phyloP scores from a whole-genome alignment of 2,888 invertebrate species.

The Apotomis capreana region DNA sequence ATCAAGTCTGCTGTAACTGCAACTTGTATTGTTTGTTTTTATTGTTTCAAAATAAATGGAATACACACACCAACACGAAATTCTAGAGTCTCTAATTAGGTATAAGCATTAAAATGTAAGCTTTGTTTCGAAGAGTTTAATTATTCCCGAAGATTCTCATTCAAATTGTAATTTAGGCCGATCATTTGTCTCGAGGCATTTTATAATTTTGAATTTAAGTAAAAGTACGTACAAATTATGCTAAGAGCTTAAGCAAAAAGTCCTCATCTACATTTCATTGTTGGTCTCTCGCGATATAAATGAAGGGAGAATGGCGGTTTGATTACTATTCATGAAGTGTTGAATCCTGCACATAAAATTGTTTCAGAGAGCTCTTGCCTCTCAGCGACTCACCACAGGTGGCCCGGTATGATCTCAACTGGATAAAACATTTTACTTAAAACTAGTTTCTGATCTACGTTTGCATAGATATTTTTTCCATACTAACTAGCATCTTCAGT shows the following conservation, averaged over 20 bases:
- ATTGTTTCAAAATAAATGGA: too few relatives aligned
- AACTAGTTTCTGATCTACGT: too few relatives aligned
- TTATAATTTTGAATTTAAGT: slow-evolving; percentile 61
- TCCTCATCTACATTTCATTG: slow-evolving; percentile 74
- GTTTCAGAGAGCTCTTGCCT: slow-evolving; percentile 39
- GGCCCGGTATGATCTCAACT: slow-evolving; percentile 56
- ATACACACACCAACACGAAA: background rate
- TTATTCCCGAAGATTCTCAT: slow-evolving; percentile 35
- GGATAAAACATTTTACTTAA: slow-evolving; percentile 45
- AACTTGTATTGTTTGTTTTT: too few relatives aligned
- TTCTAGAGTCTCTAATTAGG: slow-evolving; percentile 17
- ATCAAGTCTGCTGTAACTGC: too few relatives aligned
- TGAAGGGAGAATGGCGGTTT: slow-evolving; percentile 65
- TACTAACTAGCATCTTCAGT: too few relatives aligned
- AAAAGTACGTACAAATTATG: slow-evolving; percentile 63
- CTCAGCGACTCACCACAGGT: slow-evolving; percentile 21
- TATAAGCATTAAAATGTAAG: slow-evolving; percentile 31
- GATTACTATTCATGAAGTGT: slow-evolving; percentile 75
- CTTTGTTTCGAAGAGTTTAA: slow-evolving; percentile 40
- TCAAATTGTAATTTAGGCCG: slow-evolving; percentile 50
- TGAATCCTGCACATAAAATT: slow-evolving; percentile 61
- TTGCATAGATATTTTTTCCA: too few relatives aligned
- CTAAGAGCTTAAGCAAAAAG: slow-evolving; percentile 64
- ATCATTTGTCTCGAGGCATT: slow-evolving; percentile 53
- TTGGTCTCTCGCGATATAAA: slow-evolving; percentile 65